Base-by-base conservation (phyloP, 1,140 invertebrate genomes). In the Tribolium madens region DNA sequence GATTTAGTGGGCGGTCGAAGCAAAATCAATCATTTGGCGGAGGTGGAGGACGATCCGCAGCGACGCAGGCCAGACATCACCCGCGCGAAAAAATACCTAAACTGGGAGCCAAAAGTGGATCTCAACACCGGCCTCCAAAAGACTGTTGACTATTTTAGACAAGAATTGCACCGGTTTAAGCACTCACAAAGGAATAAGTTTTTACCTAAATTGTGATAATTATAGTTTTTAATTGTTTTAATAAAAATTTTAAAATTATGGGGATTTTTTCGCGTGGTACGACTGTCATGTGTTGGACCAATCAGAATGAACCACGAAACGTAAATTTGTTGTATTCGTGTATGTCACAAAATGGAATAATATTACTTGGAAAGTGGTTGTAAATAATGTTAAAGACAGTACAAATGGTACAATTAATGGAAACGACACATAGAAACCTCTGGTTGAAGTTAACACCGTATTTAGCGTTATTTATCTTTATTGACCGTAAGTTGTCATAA, bases 1-100 rank as follows among this genome's bases (percentile, higher is more conserved):
- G 90, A 95, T 78, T 87, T 96, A 83, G 92, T 96, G 81, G 96
- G 95, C 3, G 95, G 95, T 12, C 90, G 90, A 2, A 97, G 95
- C 87, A 91, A 93, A 82, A 94, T 99, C 73, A 89, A 93, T 3
- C 92, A 95, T 82, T 90, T 93, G 60, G 91, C 93, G 26, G 93
- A 94, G 6, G 93, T 98, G 10, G 94, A 97, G 84, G 98, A 99
- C 87, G 98, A 99, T 89, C 98, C 98, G 0, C 96, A 98, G 85
- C 90, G 95, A 78, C 88, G 98, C 68, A 92, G 93, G 80, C 98
- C 98, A 0, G 96, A 99, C 85, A 99, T 99, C 70, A 91, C 90
- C 0, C 87, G 95, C 71, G 98, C 98, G 1, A 94, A 94, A 80
- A 90, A 91, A 73, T 91, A 93, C 81, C 87, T 99, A 0, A 90